These are phyloP conservation scores for Bedellia somnulentella DNA, from an alignment of 2,888 invertebrate genomes.

Conservation along the genomic window DNA sequence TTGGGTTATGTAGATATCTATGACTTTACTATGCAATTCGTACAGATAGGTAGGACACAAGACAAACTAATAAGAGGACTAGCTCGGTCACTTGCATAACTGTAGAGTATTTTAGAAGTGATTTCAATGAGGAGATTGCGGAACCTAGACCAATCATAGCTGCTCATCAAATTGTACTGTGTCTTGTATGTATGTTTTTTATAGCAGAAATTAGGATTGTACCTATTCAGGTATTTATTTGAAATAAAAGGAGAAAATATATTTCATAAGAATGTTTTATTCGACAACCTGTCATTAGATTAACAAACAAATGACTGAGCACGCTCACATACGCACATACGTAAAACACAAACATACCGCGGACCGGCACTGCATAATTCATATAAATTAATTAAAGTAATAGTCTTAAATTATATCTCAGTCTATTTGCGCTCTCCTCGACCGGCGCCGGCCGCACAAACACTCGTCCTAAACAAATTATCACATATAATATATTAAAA, in stretches of 20 bases:
- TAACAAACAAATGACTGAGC: conserved; percentile 64
- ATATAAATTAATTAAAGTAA: conserved; percentile 66
- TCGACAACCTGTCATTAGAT: conserved; percentile 79
- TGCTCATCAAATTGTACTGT: too few relatives aligned
- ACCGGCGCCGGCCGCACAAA: conserved; percentile 58
- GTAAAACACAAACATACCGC: conserved; percentile 65
- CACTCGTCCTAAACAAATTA: conserved; percentile 61
- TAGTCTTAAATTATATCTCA: conserved; percentile 64
- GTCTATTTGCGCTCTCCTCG: conserved; percentile 61
- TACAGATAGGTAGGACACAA: too few relatives aligned
- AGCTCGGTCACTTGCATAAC: too few relatives aligned
- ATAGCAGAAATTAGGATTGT: too few relatives aligned
- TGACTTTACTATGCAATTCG: too few relatives aligned
- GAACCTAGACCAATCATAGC: too few relatives aligned
- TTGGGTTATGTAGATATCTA: too few relatives aligned
- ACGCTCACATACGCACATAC: conserved; percentile 66
- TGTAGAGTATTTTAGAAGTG: too few relatives aligned
- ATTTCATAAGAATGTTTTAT: conserved; percentile 58
- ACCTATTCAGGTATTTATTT: too few relatives aligned
- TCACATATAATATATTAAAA: conserved; percentile 71
- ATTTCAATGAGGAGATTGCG: too few relatives aligned
- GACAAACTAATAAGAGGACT: too few relatives aligned
- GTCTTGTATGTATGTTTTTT: too few relatives aligned
- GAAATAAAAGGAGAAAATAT: conserved; percentile 31
- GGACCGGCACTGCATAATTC: conserved; percentile 62